Evolutionary conservation across 2,113 vertebrate species (phyloP), one percentile per base, ranked within the genome.

Genomic region (Sakesphorus luctuosus): DNA sequence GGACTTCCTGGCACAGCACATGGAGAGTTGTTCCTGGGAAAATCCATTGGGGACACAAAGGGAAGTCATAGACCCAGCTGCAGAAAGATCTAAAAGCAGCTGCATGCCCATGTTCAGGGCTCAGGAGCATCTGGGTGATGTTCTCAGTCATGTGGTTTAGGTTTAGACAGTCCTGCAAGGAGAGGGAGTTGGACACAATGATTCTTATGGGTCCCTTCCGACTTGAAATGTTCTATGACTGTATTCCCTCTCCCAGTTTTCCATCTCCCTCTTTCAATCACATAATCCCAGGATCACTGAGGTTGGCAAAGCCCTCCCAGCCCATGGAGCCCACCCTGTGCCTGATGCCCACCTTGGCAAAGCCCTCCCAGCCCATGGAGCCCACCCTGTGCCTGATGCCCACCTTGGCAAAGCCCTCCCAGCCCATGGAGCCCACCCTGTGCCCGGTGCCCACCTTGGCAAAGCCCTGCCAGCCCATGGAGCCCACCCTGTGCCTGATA

Each of bases 111-210:
- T 16, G 4, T 3, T 20, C 29, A 13, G 10, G 55, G 46, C 1
- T 7, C 73, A 3, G 46, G 49, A 36, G 55, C 49, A 1, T 14
- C 53, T 6, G 72, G 15, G 35, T 8, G 3, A 18, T 62, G 38
- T 65, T 7, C 53, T 53, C n/a, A 1, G 84, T 7, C 2, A 9
- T 15, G 18, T 3, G 47, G 65, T 46, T 19, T 8, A 4, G 13
- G 28, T 3, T 18, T 1, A 6, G 16, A 10, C 14, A 26, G 31
- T 1, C 25, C 31, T 23, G 67, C 31, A 2, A 1, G 31, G 58
- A 15, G 18, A 31, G 20, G 49, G 43, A 31, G 3, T 0, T 5
- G 56, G 25, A 6, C 7, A 33, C 0, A 7, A 0, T 1, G 63
- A 3, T 7, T 4, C 49, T 8, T 2, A 3, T 31, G 31, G 56